Evolutionary conservation across 2,797 vertebrate genomes (phyloP), one percentile per base, ranked within the genome.

Genomic region (Malurus leucopterus): DNA sequence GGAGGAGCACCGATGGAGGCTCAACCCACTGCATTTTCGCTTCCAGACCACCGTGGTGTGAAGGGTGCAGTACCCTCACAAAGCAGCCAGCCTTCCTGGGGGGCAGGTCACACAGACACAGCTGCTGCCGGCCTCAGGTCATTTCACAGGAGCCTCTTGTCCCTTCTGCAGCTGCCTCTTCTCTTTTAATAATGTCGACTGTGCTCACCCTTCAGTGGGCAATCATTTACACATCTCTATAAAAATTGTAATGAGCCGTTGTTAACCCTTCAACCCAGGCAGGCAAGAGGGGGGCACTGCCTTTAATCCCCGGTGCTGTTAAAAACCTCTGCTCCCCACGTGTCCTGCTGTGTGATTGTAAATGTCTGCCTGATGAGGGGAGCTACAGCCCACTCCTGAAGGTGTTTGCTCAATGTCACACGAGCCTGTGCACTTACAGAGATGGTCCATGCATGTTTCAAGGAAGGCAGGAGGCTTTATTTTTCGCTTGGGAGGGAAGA

Each of bases 141-240:
- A 1, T 57, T 82, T 40, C 49, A 46, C 38, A 47, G 43, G 64
- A 86, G 68, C 68, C 72, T 49, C 21, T 67, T 73, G 79, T 91
- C 78, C 61, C 68, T 88, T 86, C 84, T 6, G 3, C 34, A 69
- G 69, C 81, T 24, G 3, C 72, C 70, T 65, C 73, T 69, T 81
- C 72, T 67, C 59, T 86, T 85, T 82, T 81, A 65, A 70, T 49
- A 53, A 40, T 3, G 36, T 47, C 34, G 47, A 41, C 65, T 36
- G 53, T 70, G 59, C 85, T 84, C 58, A n/a, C 79, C 61, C 77
- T 89, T 84, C 72, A 27, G 41, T 15, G 24, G 57, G 64, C 68
- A 93, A 90, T 94, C 82, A 85, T 93, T 94, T 87, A 81, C 84
- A 64, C 44, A 11, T n/a, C 73, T 74, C 91, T 70, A 29, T 89